Evolutionary conservation across 1,140 invertebrate genomes (phyloP), one percentile per base, ranked within the genome.

Genomic region (Theocolax elegans): DNA sequence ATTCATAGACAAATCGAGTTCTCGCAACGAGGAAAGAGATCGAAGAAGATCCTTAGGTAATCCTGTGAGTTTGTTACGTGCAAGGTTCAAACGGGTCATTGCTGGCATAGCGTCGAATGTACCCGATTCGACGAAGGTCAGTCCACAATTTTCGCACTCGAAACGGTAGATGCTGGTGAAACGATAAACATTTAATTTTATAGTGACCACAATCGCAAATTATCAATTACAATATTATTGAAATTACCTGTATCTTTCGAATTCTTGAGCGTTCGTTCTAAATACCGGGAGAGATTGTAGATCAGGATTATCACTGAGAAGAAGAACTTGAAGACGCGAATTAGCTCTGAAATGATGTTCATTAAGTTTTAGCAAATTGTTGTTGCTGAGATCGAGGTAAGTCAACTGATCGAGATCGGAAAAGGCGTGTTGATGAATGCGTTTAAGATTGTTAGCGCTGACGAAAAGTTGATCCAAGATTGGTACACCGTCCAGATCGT

Each of bases 1-100:
- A 74, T 93, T 93, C 70, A 90, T 86, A n/a, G 91, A 91, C 4
- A 93, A 80, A 78, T 93, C 90, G 42, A 93, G 80, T 49, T 91
- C 88, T 13, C 88, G 87, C 0, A 93, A 80, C 70, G 89, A 87
- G 2, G 84, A 86, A 6, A 89, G 81, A 58, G 81, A 74, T 15
- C 86, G 79, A 76, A 90, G 84, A 40, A 90, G 79, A 40, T 78
- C 77, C 7, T 77, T 73, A 1, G 82, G 81, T 10, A 88, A 59
- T 10, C 67, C 19, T 9, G 66, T 66, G 3, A 86, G 51, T 13
- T 65, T 72, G 75, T 93, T 93, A 74, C 86, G 88, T 19, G 91
- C 87, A 4, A 92, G 80, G 77, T 91, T 89, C 17, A 93, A 77
- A 10, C 85, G 86, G 6, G 88, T 87, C 65, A 92, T 75, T 1